Evolutionary conservation across 2,113 vertebrate species (phyloP).

Genomic region (Alosa alosa): DNA sequence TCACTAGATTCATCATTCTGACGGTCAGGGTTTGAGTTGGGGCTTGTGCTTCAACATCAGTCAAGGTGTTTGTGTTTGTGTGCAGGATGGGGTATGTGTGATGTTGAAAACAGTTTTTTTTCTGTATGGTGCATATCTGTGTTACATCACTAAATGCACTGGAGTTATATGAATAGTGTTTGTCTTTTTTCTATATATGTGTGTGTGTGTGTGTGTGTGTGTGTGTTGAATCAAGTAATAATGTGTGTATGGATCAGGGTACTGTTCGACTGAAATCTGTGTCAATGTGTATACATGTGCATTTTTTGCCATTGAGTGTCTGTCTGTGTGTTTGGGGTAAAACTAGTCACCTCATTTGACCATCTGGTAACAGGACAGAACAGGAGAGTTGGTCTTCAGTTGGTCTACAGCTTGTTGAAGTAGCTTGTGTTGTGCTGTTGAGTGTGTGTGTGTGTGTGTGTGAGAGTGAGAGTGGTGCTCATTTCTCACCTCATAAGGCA

Average conservation of each 20-base stretch:
- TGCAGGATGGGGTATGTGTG: not conserved
- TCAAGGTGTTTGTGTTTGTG: not conserved
- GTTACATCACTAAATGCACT: too few species aligned
- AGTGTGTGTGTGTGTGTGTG: not conserved
- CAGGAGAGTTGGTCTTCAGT: too few species aligned
- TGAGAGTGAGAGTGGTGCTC: not conserved
- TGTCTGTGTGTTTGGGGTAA: too few species aligned
- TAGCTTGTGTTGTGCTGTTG: not conserved
- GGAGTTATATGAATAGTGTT: too few species aligned
- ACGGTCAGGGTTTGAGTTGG: not conserved
- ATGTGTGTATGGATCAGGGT: not conserved
- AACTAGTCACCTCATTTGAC: too few species aligned
- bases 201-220: too few species aligned
- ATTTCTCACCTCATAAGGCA: slow-evolving; percentile 91
- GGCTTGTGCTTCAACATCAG: not conserved
- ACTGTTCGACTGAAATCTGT: not conserved
- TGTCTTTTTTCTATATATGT: not conserved
- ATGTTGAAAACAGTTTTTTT: too few species aligned
- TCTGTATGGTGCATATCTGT: too few species aligned
- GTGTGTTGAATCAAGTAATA: not conserved
- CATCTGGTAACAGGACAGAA: too few species aligned
- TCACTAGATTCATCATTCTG: not conserved
- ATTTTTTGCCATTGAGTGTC: too few species aligned
- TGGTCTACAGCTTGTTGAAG: too few species aligned
- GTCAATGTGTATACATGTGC: too few species aligned